Evolutionary conservation across 2,113 vertebrate species (phyloP).

Genomic region (Vireo altiloquus): DNA sequence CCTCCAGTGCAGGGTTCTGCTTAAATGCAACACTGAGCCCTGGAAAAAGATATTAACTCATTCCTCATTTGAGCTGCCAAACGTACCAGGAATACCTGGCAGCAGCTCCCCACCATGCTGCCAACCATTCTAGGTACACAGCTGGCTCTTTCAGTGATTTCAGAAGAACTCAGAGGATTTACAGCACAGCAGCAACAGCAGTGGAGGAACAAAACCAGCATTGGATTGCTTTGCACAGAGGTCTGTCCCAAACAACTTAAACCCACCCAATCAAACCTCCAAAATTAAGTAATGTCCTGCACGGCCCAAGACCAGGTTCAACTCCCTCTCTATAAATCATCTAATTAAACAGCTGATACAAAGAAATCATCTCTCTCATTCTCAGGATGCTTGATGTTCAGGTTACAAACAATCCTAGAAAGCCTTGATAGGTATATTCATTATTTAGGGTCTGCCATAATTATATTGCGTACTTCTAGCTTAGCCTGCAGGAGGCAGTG

Average conservation of each 20-base stretch:
- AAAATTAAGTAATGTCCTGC: not conserved
- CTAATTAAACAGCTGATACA: not conserved
- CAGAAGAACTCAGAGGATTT: constrained; percentile 17
- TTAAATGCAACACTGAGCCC: constrained; percentile 41
- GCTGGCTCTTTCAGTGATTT: constrained; percentile 3
- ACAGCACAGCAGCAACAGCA: constrained; percentile 20
- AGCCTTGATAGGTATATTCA: constrained; percentile 17
- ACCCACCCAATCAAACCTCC: not conserved
- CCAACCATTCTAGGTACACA: constrained; percentile 41
- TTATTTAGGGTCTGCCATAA: constrained; percentile 44
- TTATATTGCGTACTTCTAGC: not conserved
- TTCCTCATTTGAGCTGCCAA: constrained; percentile 50
- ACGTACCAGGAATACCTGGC: constrained; percentile 23
- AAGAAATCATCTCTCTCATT: not conserved
- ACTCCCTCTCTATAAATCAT: not conserved
- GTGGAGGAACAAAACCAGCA: not conserved
- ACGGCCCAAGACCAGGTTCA: not conserved
- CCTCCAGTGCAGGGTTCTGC: constrained; percentile 14
- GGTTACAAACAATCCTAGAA: not conserved
- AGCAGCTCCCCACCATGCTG: constrained; percentile 19
- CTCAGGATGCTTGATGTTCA: not conserved
- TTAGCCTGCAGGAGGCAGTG: constrained; percentile 49
- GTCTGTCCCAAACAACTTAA: not conserved
- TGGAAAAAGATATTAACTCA: constrained; percentile 59
- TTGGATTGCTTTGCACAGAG: not conserved